Conservation (phyloP, 2,113 vertebrate genomes). For the Gnathonemus echidnorhynchus region DNA sequence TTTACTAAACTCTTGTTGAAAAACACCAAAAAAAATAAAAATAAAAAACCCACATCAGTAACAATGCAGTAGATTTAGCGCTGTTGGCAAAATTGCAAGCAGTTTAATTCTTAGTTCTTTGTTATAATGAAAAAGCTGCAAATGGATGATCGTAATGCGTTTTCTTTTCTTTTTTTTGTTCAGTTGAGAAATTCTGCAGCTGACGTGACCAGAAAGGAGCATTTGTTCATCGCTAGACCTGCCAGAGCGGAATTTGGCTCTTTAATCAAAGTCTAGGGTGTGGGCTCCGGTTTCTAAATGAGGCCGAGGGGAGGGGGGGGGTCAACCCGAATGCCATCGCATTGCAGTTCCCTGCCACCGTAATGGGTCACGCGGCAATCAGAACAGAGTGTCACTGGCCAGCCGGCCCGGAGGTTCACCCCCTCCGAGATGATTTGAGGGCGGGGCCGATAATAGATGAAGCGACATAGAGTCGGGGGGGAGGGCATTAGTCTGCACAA, state of each 20-base stretch:
- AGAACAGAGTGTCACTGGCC: not conserved
- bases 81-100: not conserved
- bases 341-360: not conserved
- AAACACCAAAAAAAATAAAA: not conserved
- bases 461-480: not conserved
- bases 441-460: constrained; percentile 2
- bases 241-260: not conserved
- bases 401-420: not conserved
- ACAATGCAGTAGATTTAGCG: not conserved
- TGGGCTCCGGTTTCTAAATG: not conserved
- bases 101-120: not conserved
- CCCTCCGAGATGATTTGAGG: not conserved
- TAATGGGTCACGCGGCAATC: not conserved
- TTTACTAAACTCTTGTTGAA: not conserved
- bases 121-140: not conserved
- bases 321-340: not conserved
- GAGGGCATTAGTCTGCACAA: constrained; percentile 1
- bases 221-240: not conserved
- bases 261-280: not conserved
- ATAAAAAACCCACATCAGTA: not conserved
- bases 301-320: not conserved
- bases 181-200: not conserved
- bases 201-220: not conserved
- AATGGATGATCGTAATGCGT: not conserved
- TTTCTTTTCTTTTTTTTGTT: not conserved